phyloP scores from a whole-genome alignment of 2,888 invertebrate genomes.

The Drosophila suboccidentalis region DNA sequence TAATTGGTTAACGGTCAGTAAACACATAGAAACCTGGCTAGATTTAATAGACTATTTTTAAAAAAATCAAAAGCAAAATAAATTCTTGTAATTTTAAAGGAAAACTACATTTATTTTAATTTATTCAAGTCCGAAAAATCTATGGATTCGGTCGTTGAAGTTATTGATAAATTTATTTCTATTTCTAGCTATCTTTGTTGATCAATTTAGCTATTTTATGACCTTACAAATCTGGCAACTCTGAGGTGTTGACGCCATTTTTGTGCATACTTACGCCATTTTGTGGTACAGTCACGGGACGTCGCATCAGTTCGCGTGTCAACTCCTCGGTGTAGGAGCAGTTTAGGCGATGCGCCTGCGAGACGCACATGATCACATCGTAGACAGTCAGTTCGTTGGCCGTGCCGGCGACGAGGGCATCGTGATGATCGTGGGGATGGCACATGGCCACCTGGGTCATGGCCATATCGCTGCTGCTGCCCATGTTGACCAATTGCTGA shows the following conservation, averaged over 20 bases:
- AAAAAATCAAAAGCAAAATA: too few relatives aligned
- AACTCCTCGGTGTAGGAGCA: constrained; percentile 96
- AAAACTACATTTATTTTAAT: too few relatives aligned
- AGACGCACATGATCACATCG: constrained; percentile 92
- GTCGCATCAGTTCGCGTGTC: constrained; percentile 89
- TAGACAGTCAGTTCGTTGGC: constrained; percentile 89
- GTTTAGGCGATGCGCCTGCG: constrained; percentile 94
- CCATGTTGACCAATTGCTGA: constrained; percentile 70
- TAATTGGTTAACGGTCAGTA: not conserved
- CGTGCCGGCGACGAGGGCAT: constrained; percentile 85
- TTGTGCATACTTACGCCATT: constrained; percentile 78
- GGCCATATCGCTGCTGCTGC: constrained; percentile 59
- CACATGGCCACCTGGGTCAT: constrained; percentile 72
- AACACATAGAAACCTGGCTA: too few relatives aligned
- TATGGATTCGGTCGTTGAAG: too few relatives aligned
- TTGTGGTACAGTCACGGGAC: constrained; percentile 89
- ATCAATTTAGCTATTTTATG: too few relatives aligned
- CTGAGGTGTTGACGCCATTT: not conserved
- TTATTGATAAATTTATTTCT: too few relatives aligned
- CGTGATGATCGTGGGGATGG: constrained; percentile 64
- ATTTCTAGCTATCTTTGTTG: not conserved
- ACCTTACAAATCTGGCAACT: not conserved
- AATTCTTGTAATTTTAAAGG: too few relatives aligned
- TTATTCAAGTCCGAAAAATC: too few relatives aligned
- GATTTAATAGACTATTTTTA: too few relatives aligned